Percentiles rank a stretch among this genome's conserved stretches.
phyloP scores from a whole-genome alignment of 2,888 invertebrate species.

The Lacanobia wlatinum region DNA sequence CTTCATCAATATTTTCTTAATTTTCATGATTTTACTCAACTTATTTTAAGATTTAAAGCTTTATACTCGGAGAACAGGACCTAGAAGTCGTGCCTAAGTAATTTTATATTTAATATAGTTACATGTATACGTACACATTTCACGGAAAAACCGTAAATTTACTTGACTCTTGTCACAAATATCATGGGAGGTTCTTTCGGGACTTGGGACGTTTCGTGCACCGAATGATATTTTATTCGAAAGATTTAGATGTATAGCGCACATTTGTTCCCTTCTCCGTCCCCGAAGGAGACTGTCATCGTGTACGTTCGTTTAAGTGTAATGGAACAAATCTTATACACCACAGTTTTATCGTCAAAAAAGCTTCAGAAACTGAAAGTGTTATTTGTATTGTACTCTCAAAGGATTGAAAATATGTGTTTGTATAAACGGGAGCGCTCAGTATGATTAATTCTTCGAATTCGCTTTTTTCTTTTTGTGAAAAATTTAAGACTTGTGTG shows the following conservation, averaged over 20 bases:
- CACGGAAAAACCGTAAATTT: not conserved
- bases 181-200: not conserved
- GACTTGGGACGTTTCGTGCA: not conserved
- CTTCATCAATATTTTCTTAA: not conserved
- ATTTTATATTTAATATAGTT: not conserved
- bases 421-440: slow-evolving; percentile 2
- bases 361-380: slow-evolving; percentile 23
- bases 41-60: not conserved
- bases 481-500: slow-evolving; percentile 3
- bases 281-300: slow-evolving; percentile 16
- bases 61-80: not conserved
- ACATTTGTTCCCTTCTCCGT: slow-evolving; percentile 16
- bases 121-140: not conserved
- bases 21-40: too few species aligned
- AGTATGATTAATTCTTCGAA: slow-evolving; percentile 23
- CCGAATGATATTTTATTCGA: slow-evolving; percentile 17
- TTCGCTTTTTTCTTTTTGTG: slow-evolving; percentile 13
- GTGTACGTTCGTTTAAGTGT: slow-evolving; percentile 6
- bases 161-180: not conserved
- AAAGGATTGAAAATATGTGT: slow-evolving; percentile 35
- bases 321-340: slow-evolving; percentile 35
- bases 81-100: not conserved
- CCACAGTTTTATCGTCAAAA: slow-evolving; percentile 24
- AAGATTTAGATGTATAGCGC: slow-evolving; percentile 3
- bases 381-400: slow-evolving; percentile 18